Conservation (phyloP, 2,888 invertebrate species). For the Drosophila flavopinicola region DNA sequence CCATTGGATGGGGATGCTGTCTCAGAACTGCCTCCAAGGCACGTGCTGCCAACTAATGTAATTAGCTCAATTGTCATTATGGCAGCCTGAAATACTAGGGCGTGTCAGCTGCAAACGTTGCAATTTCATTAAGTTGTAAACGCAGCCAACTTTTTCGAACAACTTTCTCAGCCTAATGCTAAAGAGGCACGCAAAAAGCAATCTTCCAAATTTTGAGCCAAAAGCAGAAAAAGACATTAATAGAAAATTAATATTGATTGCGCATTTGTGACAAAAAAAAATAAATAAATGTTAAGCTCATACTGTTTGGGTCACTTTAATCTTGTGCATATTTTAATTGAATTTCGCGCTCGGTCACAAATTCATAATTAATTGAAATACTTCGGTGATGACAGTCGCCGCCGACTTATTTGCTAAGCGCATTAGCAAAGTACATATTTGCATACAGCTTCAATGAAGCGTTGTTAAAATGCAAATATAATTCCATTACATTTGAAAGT, state of each 20-base stretch:
- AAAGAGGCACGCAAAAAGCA: constrained; percentile 27
- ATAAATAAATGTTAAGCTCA: constrained; percentile 13
- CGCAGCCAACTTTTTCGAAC: constrained; percentile 32
- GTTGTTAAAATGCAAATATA: constrained; percentile 47
- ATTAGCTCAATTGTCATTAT: constrained; percentile 78
- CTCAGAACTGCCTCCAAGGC: constrained; percentile 30
- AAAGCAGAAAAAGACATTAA: constrained; percentile 41
- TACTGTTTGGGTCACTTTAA: constrained; percentile 50
- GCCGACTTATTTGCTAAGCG: constrained; percentile 54
- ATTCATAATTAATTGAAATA: constrained; percentile 72
- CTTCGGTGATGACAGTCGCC: constrained; percentile 15
- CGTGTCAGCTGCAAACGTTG: constrained; percentile 42
- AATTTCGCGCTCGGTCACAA: constrained; percentile 54
- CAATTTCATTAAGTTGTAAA: constrained; percentile 69
- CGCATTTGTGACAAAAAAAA: constrained; percentile 11
- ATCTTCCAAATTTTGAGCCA: constrained; percentile 16
- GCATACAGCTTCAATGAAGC: constrained; percentile 45
- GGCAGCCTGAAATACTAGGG: constrained; percentile 38
- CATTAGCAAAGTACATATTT: constrained; percentile 51
- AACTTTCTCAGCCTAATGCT: constrained; percentile 35
- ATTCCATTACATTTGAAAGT: constrained; percentile 43
- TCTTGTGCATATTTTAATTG: constrained; percentile 60
- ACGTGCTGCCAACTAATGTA: constrained; percentile 65
- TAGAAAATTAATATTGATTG: constrained; percentile 64
- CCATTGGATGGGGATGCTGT: constrained; percentile 15